These are phyloP conservation scores for Galeopterus variegatus DNA, from an alignment of 2,113 vertebrate species.

Conservation along the genomic window DNA sequence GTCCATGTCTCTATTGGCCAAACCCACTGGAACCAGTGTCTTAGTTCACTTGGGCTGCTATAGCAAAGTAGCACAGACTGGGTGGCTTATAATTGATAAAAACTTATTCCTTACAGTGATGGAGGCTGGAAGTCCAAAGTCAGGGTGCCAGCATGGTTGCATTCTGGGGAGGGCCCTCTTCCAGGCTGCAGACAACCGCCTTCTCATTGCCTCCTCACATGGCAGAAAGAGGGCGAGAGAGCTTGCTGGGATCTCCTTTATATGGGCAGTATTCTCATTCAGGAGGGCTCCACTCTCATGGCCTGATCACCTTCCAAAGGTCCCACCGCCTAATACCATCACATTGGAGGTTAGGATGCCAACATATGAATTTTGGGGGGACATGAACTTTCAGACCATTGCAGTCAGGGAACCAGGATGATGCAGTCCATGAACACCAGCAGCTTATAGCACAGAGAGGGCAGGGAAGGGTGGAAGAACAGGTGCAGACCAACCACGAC, in stretches of 20 bases:
- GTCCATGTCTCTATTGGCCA: background rate
- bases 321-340: background rate
- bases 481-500: no score
- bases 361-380: background rate
- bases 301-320: background rate
- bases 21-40: background rate
- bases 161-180: background rate
- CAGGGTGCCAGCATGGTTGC: background rate
- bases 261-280: background rate
- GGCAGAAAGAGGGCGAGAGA: background rate
- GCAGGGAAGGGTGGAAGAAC: accelerated
- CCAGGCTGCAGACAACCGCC: background rate
- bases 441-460: background rate
- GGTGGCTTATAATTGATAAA: background rate
- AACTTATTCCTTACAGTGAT: background rate
- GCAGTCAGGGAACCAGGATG: background rate
- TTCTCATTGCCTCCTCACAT: background rate
- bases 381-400: no score
- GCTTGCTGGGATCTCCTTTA: background rate
- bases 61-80: background rate
- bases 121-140: background rate
- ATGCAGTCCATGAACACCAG: accelerated
- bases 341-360: background rate
- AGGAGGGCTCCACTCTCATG: background rate
- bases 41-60: background rate